Percentiles rank a stretch among this genome's conserved stretches.
These are phyloP conservation scores for Trichomycterus rosablanca DNA, from an alignment of 2,113 vertebrate genomes.

Conservation along the genomic window DNA sequence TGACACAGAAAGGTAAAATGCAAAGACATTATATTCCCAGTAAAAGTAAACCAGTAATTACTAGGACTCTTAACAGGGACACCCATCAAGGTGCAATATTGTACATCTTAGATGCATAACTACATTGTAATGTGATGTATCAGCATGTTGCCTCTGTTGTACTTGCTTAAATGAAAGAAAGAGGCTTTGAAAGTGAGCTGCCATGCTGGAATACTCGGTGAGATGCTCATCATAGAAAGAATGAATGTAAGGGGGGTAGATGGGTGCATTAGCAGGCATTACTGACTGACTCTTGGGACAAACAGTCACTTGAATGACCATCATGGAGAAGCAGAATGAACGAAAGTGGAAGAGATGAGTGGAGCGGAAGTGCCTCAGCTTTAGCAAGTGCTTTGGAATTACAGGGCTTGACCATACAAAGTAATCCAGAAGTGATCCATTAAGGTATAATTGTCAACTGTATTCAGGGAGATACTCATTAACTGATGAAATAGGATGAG, in stretches of 20 bases:
- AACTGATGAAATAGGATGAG: no score
- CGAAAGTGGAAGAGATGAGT: constrained; percentile 8
- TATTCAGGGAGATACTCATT: no score
- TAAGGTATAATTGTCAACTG: no score
- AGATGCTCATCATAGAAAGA: background rate
- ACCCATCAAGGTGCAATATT: constrained; percentile 2
- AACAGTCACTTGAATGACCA: background rate
- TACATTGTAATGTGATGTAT: background rate
- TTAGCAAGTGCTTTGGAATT: constrained; percentile 56
- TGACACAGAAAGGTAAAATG: no score
- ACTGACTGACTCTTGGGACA: background rate
- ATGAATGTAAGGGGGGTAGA: constrained; percentile 2
- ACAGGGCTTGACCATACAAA: constrained; percentile 10
- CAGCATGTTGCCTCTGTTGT: background rate
- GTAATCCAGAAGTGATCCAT: no score
- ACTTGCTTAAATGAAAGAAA: background rate
- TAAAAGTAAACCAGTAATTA: no score
- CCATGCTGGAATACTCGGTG: background rate
- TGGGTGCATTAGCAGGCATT: constrained; percentile 20
- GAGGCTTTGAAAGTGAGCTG: constrained; percentile 5
- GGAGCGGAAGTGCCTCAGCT: constrained; percentile 32
- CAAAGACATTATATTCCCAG: no score
- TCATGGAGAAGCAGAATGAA: background rate
- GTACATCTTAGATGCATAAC: constrained; percentile 5
- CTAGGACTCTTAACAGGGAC: no score